phyloP scores from a whole-genome alignment of 1,140 invertebrate species.

The Argopecten irradians region DNA sequence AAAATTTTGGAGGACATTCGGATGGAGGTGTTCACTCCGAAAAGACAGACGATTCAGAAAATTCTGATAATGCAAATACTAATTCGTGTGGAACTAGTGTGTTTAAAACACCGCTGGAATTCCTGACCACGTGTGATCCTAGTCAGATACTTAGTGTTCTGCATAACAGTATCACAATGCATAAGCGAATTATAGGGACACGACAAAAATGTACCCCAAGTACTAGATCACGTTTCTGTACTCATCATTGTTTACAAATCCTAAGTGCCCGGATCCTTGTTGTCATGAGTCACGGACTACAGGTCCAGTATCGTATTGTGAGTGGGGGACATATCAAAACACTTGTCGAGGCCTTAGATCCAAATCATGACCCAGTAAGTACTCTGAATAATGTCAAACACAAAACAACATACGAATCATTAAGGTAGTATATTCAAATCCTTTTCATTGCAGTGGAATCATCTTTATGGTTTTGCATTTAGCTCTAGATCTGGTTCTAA shows the following conservation, averaged over 20 bases:
- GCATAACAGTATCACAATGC: constrained; percentile 84
- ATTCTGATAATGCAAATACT: constrained; percentile 12
- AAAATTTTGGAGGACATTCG: background rate
- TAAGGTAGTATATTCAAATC: too few species aligned
- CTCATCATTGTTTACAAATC: constrained; percentile 84
- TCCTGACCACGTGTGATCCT: constrained; percentile 78
- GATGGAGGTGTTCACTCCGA: constrained; percentile 40
- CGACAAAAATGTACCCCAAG: constrained; percentile 82
- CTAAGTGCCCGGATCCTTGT: constrained; percentile 82
- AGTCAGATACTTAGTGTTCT: constrained; percentile 82
- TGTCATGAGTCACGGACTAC: constrained; percentile 81
- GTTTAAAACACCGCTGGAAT: constrained; percentile 74
- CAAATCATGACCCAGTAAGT: constrained; percentile 83
- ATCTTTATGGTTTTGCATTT: too few species aligned
- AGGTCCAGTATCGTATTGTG: constrained; percentile 80
- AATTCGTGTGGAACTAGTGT: constrained; percentile 19
- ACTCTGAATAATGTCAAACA: too few species aligned
- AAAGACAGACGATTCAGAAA: constrained; percentile 44
- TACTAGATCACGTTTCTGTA: constrained; percentile 81
- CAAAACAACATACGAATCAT: too few species aligned
- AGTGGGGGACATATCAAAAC: constrained; percentile 81
- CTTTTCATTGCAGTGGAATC: too few species aligned
- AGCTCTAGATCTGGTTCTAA: too few species aligned
- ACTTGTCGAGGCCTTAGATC: constrained; percentile 81
- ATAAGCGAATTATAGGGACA: constrained; percentile 83